These are phyloP conservation scores for Tupaia chinensis DNA, from an alignment of 2,113 vertebrate species.

Conservation along the genomic window DNA sequence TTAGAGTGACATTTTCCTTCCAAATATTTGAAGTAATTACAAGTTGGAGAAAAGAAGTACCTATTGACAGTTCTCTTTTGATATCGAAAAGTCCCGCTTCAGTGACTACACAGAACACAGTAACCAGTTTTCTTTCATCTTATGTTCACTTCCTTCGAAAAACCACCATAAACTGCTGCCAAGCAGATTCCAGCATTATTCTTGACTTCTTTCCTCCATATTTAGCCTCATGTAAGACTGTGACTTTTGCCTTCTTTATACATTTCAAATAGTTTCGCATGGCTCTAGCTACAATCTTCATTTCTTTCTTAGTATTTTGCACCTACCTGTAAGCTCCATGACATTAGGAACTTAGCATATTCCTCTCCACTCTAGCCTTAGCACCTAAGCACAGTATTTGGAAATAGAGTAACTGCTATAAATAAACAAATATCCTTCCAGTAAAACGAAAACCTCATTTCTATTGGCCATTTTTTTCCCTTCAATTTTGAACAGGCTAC, in stretches of 20 bases:
- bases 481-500: background rate
- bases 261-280: background rate
- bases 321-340: background rate
- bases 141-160: background rate
- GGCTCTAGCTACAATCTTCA: background rate
- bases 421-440: background rate
- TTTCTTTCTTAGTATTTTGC: background rate
- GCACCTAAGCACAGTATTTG: background rate
- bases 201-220: background rate
- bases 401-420: background rate
- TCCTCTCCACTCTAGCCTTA: background rate
- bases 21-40: conserved; percentile 72
- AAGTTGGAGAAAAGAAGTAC: conserved; percentile 11
- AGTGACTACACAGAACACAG: background rate
- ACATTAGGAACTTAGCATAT: no score
- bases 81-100: conserved; percentile 1
- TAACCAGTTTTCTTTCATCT: background rate
- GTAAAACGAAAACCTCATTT: background rate
- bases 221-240: background rate
- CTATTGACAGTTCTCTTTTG: conserved; percentile 42
- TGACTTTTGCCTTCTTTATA: background rate
- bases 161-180: background rate
- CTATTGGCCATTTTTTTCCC: background rate
- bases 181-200: background rate
- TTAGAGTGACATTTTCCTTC: conserved; percentile 69